Evolutionary conservation across 2,113 vertebrate species (phyloP).

Genomic region (Onychorhynchus coronatus): DNA sequence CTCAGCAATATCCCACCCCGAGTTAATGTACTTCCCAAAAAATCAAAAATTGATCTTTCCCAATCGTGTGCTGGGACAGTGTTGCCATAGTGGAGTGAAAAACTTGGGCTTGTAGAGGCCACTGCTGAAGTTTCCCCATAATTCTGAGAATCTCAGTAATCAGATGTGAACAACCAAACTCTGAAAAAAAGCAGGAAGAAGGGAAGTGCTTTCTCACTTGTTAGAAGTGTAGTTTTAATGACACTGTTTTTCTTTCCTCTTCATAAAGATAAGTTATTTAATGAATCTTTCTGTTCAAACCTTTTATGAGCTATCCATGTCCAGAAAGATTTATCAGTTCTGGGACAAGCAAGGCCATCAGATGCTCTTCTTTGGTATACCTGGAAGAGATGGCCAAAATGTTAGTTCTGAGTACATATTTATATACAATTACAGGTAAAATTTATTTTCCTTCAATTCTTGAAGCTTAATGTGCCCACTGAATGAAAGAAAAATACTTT

Average conservation of each 20-base stretch:
- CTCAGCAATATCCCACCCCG: neutral
- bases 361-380: neutral
- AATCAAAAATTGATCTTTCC: no score
- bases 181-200: neutral
- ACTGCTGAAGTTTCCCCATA: neutral
- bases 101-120: neutral
- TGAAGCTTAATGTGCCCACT: neutral
- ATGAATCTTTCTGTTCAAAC: neutral
- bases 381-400: neutral
- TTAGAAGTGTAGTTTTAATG: neutral
- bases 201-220: neutral
- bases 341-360: neutral
- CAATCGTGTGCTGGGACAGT: rapidly evolving
- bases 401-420: neutral
- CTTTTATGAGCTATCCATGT: neutral
- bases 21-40: neutral
- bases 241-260: neutral
- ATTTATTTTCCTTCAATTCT: neutral
- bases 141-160: neutral
- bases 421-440: neutral
- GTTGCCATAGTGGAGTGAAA: neutral
- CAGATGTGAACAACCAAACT: neutral
- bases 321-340: neutral
- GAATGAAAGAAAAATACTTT: neutral
- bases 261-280: neutral